Conservation (phyloP, 1,140 invertebrate species). For the Pseudachorutes palmiensis region DNA sequence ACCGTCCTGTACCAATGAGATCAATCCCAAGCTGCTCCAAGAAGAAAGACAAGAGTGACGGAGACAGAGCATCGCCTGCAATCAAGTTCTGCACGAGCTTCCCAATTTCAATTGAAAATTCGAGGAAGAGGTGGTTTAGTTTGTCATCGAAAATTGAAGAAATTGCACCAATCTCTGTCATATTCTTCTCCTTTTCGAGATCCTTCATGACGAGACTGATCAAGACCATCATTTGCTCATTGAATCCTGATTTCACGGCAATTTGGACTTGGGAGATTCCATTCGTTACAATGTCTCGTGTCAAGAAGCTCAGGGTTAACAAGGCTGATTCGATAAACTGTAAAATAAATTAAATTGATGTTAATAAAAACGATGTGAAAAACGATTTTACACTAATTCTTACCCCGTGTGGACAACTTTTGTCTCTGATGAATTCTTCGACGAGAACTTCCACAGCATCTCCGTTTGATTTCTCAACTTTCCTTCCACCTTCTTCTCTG, state of each 20-base stretch:
- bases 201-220: slow-evolving; percentile 75
- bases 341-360: slow-evolving; percentile 16
- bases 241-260: slow-evolving; percentile 24
- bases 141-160: slow-evolving; percentile 61
- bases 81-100: slow-evolving; percentile 77
- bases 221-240: slow-evolving; percentile 68
- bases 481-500: neutral
- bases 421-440: slow-evolving; percentile 26
- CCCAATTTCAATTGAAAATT: slow-evolving; percentile 68
- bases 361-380: too few relatives aligned
- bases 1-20: slow-evolving; percentile 54
- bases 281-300: slow-evolving; percentile 32
- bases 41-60: slow-evolving; percentile 61
- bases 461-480: slow-evolving; percentile 24
- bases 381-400: too few relatives aligned
- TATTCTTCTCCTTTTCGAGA: slow-evolving; percentile 70
- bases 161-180: slow-evolving; percentile 70
- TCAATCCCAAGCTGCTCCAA: slow-evolving; percentile 67
- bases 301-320: slow-evolving; percentile 26
- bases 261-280: slow-evolving; percentile 21
- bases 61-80: slow-evolving; percentile 58
- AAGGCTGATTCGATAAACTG: slow-evolving; percentile 33
- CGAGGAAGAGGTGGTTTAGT: slow-evolving; percentile 61
- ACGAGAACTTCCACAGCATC: slow-evolving; percentile 26
- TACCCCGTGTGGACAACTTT: slow-evolving; percentile 28